Evolutionary conservation across 2,113 vertebrate genomes (phyloP), one percentile per base, ranked within the genome.

Genomic region (Alligator mississippiensis): DNA sequence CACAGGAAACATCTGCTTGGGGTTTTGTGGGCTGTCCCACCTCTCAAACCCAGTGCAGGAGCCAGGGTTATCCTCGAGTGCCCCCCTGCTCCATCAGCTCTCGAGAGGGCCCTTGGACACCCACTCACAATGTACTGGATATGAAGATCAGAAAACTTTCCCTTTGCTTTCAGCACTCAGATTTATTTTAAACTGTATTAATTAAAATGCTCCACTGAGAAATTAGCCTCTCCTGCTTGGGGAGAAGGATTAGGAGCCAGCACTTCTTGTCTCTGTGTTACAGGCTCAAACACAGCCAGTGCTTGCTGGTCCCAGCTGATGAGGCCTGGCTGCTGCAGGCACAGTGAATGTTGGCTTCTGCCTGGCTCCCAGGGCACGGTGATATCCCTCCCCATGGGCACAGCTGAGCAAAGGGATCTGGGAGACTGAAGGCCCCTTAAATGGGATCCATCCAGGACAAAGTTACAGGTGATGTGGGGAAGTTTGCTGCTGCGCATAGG

Each of bases 201-300:
- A 61, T 61, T 61, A 61, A 24, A 61, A 22, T 22, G 60, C 14
- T 22, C 60, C 24, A 22, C 60, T 28, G 12, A 6, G 63, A 28
- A 28, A 12, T 28, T 6, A 28, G 63, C 63, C 24, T 64, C 5
- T 28, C 63, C 14, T 12, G 63, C 63, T n/a, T 14, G 15, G 27
- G 63, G 15, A 34, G 81, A 75, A 95, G 90, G 84, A 58, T 84
- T 94, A 93, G 93, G 88, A 34, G 1, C 85, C 13, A 0, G 77
- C 28, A 14, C 21, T n/a, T 25, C 63, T 28, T 64, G 22, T 28
- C 63, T n/a, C 27, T 16, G 27, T 64, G 63, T 16, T 6, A 27
- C 63, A 7, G 62, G 63, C 16, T 28, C 27, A 28, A 13, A 6
- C 63, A 25, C 25, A 6, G 63, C 27, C 13, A n/a, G 27, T 24